A percentile compares a stretch with the other conserved stretches of the same genome.
Evolutionary conservation across 2,888 invertebrate genomes (phyloP).

Genomic region (Euspilapteryx auroguttella): DNA sequence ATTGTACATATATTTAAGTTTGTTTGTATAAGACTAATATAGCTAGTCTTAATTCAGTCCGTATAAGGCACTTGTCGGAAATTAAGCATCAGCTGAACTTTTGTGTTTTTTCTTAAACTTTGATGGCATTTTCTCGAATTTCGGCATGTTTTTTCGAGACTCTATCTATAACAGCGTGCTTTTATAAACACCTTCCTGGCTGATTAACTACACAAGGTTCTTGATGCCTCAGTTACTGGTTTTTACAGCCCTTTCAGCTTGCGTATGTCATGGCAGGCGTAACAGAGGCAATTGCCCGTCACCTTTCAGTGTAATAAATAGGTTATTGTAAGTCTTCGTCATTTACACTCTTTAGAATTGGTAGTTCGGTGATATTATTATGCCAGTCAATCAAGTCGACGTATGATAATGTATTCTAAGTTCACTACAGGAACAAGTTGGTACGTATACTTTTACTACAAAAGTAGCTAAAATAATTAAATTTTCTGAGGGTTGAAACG

Average conservation of each 20-base stretch:
- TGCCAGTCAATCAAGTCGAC: constrained; percentile 11
- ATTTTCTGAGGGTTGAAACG: constrained; percentile 8
- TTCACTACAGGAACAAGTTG: constrained; percentile 8
- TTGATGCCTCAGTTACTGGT: constrained; percentile 9
- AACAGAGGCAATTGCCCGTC: constrained; percentile 5
- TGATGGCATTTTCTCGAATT: too few relatives aligned
- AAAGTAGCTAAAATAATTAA: constrained; percentile 8
- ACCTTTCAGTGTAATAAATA: constrained; percentile 2
- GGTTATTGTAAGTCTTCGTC: constrained; percentile 7
- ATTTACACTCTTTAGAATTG: constrained; percentile 7
- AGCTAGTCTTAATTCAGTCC: too few relatives aligned
- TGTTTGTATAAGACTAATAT: too few relatives aligned
- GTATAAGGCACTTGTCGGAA: too few relatives aligned
- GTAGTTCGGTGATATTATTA: constrained; percentile 7
- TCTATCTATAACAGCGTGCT: constrained; percentile 8
- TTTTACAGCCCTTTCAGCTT: constrained; percentile 11
- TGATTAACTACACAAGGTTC: constrained; percentile 5
- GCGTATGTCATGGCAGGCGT: constrained; percentile 10
- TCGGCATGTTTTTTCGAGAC: constrained; percentile 6
- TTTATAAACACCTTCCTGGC: constrained; percentile 5
- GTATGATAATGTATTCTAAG: constrained; percentile 7
- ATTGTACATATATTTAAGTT: too few relatives aligned
- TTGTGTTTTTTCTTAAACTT: too few relatives aligned
- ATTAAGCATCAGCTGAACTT: too few relatives aligned
- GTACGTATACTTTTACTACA: constrained; percentile 12